Base-by-base conservation (phyloP, 2,797 vertebrate genomes). In the Rhadinocentrus ornatus region DNA sequence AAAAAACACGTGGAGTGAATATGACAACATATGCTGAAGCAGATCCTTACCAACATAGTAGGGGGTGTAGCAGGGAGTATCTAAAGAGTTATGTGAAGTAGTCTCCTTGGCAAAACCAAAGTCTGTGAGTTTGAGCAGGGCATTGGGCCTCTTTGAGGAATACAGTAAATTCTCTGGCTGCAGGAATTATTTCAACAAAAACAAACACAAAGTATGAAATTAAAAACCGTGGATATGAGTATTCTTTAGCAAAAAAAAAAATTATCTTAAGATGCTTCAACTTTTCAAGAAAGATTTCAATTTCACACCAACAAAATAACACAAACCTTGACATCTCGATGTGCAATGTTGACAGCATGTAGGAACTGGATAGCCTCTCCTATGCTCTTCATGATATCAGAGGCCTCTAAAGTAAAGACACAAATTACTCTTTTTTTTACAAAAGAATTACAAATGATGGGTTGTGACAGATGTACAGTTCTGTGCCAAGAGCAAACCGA, bases 21-120 rank as follows among this genome's bases (percentile, higher is more conserved):
- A 26, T 44, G 15, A 44, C 12, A 29, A 6, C 18, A 56, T 13
- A 61, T 5, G 37, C 7, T 67, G 11, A 68, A 29, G 60, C 1
- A 12, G 11, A 44, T 71, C 76, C 97, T 96, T 89, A 99, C 98
- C 98, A 82, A 99, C 98, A 0, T 99, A 99, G 91, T 99, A 99
- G 0, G 98, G 98, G 0, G 98, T 99, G 82, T 98, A 99, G 93
- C 98, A 99, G 0, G 98, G 98, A 1, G 98, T 99, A 73, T 96
- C 96, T 92, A 99, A 77, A 6, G 98, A 99, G 91, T 99, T 99
- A 92, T 96, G 96, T 26, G 96, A 95, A 78, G 97, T 99, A 52
- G 97, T 99, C 91, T 99, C 98, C 89, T 99, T 99, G 80, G 98
- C 98, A 83, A 99, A 99, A 83, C 98, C 98, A 55, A 99, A 99